Evolutionary conservation across 2,113 vertebrate species (phyloP), one percentile per base, ranked within the genome.

Genomic region (Myxocyprinus asiaticus): DNA sequence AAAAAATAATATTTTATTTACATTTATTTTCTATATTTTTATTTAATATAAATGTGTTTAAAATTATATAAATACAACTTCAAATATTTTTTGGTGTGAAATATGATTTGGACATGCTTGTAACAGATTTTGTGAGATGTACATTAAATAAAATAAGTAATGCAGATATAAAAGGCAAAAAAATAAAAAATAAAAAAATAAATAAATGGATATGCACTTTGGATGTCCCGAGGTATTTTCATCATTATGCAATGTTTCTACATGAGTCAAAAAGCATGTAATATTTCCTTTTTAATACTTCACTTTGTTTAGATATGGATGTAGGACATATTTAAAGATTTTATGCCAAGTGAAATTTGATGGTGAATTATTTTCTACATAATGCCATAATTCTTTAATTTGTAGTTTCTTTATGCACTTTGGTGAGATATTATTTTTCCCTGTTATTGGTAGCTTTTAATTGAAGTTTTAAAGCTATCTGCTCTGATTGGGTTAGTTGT

Each of bases 161-260:
- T 65, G 44, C 33, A 66, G 65, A 47, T 14, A 51, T 51, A 15
- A 3, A 68, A 61, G 55, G 56, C 44, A 53, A 59, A 47, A 79
- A 74, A 53, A 58, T 74, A 1, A 33, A 1, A 33, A 33, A 33
- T 33, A 33, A 33, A 33, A 33, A 33, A 33, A 33, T 33, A 1
- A 3, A 33, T 1, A 51, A 45, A 76, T 79, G 69, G 64, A 83
- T 80, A 80, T 81, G 84, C 84, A 85, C 81, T 85, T 81, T 74
- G 74, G 74, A 33, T 33, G 22, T 33, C 22, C 22, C 3, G 22
- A 70, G 75, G 68, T 82, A 82, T 85, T 63, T 15, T 74, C 73
- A 85, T 82, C 50, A 78, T 81, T 85, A 85, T 85, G 84, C 84
- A 85, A 85, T 80, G 65, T 82, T 85, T 78, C 81, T 82, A 66